Evolutionary conservation across 2,113 vertebrate genomes (phyloP).

Genomic region (Corythornis madagascariensis): DNA sequence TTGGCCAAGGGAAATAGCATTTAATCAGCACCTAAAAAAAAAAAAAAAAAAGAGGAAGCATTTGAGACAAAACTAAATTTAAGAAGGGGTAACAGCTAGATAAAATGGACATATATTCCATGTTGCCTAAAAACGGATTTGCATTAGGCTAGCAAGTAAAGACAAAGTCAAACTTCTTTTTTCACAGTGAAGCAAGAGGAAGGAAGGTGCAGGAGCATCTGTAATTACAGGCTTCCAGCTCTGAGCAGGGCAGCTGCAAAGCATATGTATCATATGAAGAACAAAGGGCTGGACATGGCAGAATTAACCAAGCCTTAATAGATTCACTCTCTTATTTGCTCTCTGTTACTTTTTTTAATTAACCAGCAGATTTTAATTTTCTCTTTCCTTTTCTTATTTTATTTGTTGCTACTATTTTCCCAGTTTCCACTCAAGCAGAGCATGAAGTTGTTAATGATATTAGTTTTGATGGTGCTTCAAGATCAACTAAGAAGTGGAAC

Average conservation of each 20-base stretch:
- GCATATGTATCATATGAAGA: not conserved
- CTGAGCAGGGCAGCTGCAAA: slow-evolving; percentile 17
- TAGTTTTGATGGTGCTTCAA: not conserved
- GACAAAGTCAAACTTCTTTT: not conserved
- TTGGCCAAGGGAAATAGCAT: not conserved
- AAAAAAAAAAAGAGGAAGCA: not conserved
- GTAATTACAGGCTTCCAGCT: slow-evolving; percentile 13
- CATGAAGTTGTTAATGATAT: not conserved
- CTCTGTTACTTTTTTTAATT: slow-evolving; percentile 22
- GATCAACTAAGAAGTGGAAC: not conserved
- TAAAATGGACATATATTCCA: not conserved
- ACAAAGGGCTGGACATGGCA: slow-evolving; percentile 30
- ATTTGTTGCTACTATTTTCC: not conserved
- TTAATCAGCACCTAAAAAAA: not conserved
- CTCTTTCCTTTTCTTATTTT: not conserved
- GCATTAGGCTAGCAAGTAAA: not conserved
- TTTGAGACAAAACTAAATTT: not conserved
- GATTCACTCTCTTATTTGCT: slow-evolving; percentile 14
- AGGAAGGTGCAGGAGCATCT: not conserved
- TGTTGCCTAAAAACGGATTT: not conserved
- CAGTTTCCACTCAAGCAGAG: not conserved
- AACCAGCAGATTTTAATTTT: not conserved
- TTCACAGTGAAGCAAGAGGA: not conserved
- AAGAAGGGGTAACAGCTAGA: not conserved
- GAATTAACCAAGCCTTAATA: not conserved